Evolutionary conservation across 1,140 invertebrate species (phyloP), one percentile per base, ranked within the genome.

Genomic region (Amphibalanus amphitrite): DNA sequence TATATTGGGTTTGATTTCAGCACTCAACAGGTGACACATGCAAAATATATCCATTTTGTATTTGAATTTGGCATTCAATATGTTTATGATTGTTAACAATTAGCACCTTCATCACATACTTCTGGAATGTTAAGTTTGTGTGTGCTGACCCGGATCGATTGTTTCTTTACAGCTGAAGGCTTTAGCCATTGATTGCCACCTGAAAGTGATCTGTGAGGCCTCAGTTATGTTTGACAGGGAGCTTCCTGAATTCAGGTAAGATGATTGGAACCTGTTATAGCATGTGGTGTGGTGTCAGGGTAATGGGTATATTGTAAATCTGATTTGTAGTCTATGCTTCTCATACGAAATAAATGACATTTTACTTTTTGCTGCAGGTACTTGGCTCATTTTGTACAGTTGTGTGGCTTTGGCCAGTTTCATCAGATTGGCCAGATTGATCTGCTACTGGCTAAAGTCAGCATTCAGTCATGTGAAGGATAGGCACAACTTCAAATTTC

Each of bases 181-280:
- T 17, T 83, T 93, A 15, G 87, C 92, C 25, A 84, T 95, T 0
- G 85, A 88, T 81, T 85, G 92, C 71, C 80, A 87, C 64, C 83
- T 93, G 75, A 79, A 87, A 75, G 83, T 93, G 38, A 79, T 90
- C 23, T 85, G 89, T 77, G 88, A 95, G 79, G 88, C 88, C 17
- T 82, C 85, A 76, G 92, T 97, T 0, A 88, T 90, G 72, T 97
- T 93, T 84, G 93, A 97, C 80, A 86, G 84, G 75, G 92, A 95
- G 79, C 81, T 97, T 23, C 91, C 92, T 29, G 92, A 96, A 82
- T 96, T 92, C 79, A 87, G 89, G 91, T 91, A 84, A 80, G 78
- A 79, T 30, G 10, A n/a, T 72, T 72, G 25, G 20, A 69, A 40
- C 13, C n/a, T 72, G 71, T 70, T 30, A 69, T 67, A 65, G 40